phyloP scores from a whole-genome alignment of 2,888 invertebrate species.

The Chironomus tentans region DNA sequence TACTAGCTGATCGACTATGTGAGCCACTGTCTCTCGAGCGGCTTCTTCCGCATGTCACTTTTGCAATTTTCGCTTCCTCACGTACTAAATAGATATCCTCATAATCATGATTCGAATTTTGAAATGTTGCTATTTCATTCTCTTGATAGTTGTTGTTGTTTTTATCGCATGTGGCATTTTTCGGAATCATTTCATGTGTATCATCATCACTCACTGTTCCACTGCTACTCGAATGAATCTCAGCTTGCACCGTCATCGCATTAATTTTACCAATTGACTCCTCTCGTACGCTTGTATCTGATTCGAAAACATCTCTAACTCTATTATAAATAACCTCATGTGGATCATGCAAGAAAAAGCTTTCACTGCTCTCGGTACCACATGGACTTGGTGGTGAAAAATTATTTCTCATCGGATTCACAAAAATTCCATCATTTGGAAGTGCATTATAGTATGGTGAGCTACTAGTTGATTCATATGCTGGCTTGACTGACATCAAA shows the following conservation, averaged over 20 bases:
- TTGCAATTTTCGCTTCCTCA: conserved; percentile 44
- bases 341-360: conserved; percentile 78
- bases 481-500: conserved; percentile 30
- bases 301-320: conserved; percentile 72
- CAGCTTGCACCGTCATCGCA: conserved; percentile 63
- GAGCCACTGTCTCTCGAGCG: conserved; percentile 61
- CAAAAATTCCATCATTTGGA: conserved; percentile 63
- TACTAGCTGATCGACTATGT: conserved; percentile 62
- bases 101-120: conserved; percentile 55
- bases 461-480: conserved; percentile 34
- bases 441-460: conserved; percentile 34
- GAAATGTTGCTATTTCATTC: not conserved
- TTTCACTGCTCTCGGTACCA: conserved; percentile 49
- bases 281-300: conserved; percentile 38
- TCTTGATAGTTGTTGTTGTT: conserved; percentile 28
- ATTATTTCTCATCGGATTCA: conserved; percentile 65
- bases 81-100: conserved; percentile 71
- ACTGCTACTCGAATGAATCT: conserved; percentile 68
- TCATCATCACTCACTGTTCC: conserved; percentile 50
- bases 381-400: conserved; percentile 48
- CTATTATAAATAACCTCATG: conserved; percentile 74
- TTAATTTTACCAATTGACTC: conserved; percentile 34
- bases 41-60: conserved; percentile 41
- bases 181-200: conserved; percentile 4
- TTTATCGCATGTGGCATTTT: not conserved